Conservation (phyloP, 2,888 invertebrate species). For the Ectemnius cavifrons region DNA sequence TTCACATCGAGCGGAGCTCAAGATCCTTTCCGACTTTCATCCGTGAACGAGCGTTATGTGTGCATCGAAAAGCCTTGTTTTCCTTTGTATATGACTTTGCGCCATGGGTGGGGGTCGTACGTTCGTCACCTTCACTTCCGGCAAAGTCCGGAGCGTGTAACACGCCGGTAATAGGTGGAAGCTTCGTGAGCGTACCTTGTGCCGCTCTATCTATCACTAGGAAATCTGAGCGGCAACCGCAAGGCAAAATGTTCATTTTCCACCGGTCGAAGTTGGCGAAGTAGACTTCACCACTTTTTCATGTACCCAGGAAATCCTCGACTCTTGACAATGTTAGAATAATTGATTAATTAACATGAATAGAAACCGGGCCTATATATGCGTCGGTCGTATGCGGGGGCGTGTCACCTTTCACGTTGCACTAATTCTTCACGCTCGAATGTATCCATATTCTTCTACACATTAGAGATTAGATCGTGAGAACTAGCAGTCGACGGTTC, state of each 20-base stretch:
- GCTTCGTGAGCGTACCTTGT: conserved; percentile 15
- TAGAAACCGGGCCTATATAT: no score
- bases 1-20: conserved; percentile 42
- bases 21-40: conserved; percentile 52
- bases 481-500: background rate
- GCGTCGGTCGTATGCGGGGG: no score
- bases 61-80: conserved; percentile 48
- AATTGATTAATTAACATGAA: no score
- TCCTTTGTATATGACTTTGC: conserved; percentile 22
- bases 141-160: conserved; percentile 27
- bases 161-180: conserved; percentile 17
- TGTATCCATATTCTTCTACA: no score
- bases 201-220: background rate
- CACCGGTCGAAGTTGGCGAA: no score
- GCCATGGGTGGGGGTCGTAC: conserved; percentile 6
- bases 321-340: no score
- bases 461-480: no score
- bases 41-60: background rate
- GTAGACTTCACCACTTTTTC: no score
- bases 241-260: no score
- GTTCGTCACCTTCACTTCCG: conserved; percentile 58
- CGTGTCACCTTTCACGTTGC: no score
- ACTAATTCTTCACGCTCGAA: no score
- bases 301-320: no score
- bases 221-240: conserved; percentile 27